Evolutionary conservation across 2,113 vertebrate genomes (phyloP), one percentile per base, ranked within the genome.

Genomic region (Cephalopholis sonnerati): DNA sequence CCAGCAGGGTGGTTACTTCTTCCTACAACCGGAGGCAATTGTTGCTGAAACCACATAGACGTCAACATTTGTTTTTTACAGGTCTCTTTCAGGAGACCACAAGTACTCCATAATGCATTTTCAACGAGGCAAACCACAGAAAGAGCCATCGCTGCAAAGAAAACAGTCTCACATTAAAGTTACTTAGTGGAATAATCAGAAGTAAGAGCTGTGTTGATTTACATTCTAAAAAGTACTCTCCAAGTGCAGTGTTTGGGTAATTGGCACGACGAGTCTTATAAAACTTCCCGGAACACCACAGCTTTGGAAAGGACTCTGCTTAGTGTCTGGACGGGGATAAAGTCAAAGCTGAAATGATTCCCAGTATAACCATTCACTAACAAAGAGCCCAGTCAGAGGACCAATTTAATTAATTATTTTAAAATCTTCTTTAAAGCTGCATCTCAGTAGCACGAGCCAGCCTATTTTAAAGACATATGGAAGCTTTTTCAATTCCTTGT

Each of bases 231-330:
- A 58, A 24, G 22, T 36, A 24, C 22, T 44, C 61, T 58, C 65
- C 51, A 64, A 65, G 50, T 27, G 11, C 27, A 67, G 25, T 15
- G 48, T 64, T 75, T 72, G 66, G 77, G 22, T 71, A 39, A 59
- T 29, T 86, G 82, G 79, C 66, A 57, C 2, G 2, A 10, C 2
- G 41, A 57, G 32, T 27, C 18, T 79, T 44, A 63, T 79, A 67
- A 84, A 79, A 81, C 55, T 59, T 87, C 36, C 54, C 13, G 8
- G 77, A 88, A 82, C 79, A 86, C 78, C 80, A 62, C 82, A 74
- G 79, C 32, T 61, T 80, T 83, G 84, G 85, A 77, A 68, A 57
- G 24, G 44, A 59, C 71, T 50, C 5, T 68, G 27, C 22, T 64
- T 12, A 22, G 25, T 62, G 39, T 44, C 15, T 57, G 59, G 63